Conservation (phyloP, 2,888 invertebrate species). For the Resseliella maxima region DNA sequence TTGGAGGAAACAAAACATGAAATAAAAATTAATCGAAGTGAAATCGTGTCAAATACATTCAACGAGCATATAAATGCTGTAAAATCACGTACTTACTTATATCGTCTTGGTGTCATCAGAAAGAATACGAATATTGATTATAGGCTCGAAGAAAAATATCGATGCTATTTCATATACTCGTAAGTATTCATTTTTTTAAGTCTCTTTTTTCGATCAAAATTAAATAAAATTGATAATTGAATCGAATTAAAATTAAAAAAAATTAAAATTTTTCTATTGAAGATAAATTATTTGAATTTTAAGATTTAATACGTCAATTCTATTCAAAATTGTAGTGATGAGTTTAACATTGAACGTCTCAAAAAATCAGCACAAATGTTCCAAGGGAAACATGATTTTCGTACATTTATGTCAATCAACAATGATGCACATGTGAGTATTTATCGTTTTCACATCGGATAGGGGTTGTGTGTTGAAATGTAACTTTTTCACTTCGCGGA, state of each 20-base stretch:
- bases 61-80: neutral
- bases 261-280: no score
- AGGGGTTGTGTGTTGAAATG: no score
- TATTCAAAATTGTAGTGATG: neutral
- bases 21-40: neutral
- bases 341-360: neutral
- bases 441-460: no score
- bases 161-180: constrained; percentile 3
- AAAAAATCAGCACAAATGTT: neutral
- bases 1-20: neutral
- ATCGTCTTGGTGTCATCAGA: neutral
- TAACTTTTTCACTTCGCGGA: neutral
- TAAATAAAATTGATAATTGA: no score
- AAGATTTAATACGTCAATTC: neutral
- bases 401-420: neutral
- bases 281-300: no score
- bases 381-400: constrained; percentile 8
- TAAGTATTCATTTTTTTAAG: neutral
- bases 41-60: constrained; percentile 9
- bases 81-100: constrained; percentile 15
- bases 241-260: no score
- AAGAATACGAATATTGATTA: neutral
- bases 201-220: no score
- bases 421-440: constrained; percentile 12
- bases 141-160: neutral